Base-by-base conservation (phyloP, 2,888 invertebrate genomes). In the Aethes cnicana region DNA sequence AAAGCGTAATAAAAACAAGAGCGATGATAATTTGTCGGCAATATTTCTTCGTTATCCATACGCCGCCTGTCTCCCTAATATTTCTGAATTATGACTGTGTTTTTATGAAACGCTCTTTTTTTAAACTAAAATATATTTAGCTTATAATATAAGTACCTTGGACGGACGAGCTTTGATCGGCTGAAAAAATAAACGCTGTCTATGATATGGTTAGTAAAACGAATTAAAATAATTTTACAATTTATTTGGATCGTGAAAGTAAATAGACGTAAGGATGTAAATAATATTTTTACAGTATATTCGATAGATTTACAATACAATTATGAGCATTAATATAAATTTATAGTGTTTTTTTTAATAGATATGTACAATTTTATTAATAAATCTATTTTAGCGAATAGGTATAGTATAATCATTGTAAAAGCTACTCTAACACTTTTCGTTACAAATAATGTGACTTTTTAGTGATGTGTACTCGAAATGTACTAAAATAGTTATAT, bases 201-300 rank as follows among this genome's bases (percentile, higher is more conserved):
- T n/a, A n/a, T n/a, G n/a, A n/a, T n/a, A n/a, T n/a, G n/a, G 9
- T 1, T 32, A 43, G 21, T 11, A 28, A 49, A 75, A 69, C 62
- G 58, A 73, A 74, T 74, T 59, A 33, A 62, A n/a, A 30, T 30
- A 33, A 55, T 57, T 68, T 68, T 67, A 59, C 68, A 64, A 58
- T 85, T 84, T 81, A 83, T 83, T n/a, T 87, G 81, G 71, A 79
- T 79, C 57, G 85, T 87, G 87, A 86, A 83, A 84, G 69, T 86
- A 85, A 86, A 81, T 84, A 86, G 82, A 84, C 74, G 77, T 79
- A 83, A 79, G 76, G 77, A 83, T 82, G 83, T 86, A 84, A 86
- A 86, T 85, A 81, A 69, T 77, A 80, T 76, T 81, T 77, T 72
- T 83, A 84, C 78, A 84, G 69, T 80, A 77, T 75, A 75, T 66